Percentiles rank a stretch among this genome's conserved stretches.
Evolutionary conservation across 2,888 invertebrate species (phyloP).

Genomic region (Harpalus rubripes): DNA sequence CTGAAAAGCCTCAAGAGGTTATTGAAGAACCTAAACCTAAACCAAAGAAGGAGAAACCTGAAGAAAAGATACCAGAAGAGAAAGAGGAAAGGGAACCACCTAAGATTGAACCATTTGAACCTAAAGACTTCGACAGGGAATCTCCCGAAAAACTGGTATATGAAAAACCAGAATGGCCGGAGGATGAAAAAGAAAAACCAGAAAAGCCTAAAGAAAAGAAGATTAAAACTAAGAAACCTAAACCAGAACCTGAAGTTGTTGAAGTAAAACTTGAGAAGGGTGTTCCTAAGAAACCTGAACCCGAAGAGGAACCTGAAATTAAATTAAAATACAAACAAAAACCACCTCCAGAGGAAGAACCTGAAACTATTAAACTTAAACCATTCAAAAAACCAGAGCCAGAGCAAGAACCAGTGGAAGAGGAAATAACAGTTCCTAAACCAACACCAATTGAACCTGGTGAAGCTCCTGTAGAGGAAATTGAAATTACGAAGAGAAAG

Average conservation of each 20-base stretch:
- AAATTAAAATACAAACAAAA: slow-evolving; percentile 74
- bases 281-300: slow-evolving; percentile 74
- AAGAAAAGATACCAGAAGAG: slow-evolving; percentile 71
- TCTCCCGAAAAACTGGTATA: slow-evolving; percentile 69
- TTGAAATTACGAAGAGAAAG: slow-evolving; percentile 68
- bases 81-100: slow-evolving; percentile 69
- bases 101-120: slow-evolving; percentile 70
- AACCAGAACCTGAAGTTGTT: slow-evolving; percentile 76
- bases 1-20: slow-evolving; percentile 70
- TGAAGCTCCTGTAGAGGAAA: slow-evolving; percentile 46
- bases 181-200: slow-evolving; percentile 75
- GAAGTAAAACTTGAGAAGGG: slow-evolving; percentile 75
- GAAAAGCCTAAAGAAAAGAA: slow-evolving; percentile 74
- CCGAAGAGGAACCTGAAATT: slow-evolving; percentile 75
- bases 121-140: slow-evolving; percentile 70
- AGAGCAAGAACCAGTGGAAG: slow-evolving; percentile 67
- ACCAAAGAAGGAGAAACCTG: slow-evolving; percentile 71
- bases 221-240: slow-evolving; percentile 73
- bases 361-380: slow-evolving; percentile 75
- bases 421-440: slow-evolving; percentile 66
- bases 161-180: slow-evolving; percentile 73
- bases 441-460: slow-evolving; percentile 68
- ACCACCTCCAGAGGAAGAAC: slow-evolving; percentile 73
- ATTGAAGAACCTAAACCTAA: slow-evolving; percentile 75
- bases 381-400: slow-evolving; percentile 73